Conservation (phyloP, 2,888 invertebrate genomes). For the Drosophila flavopinicola region DNA sequence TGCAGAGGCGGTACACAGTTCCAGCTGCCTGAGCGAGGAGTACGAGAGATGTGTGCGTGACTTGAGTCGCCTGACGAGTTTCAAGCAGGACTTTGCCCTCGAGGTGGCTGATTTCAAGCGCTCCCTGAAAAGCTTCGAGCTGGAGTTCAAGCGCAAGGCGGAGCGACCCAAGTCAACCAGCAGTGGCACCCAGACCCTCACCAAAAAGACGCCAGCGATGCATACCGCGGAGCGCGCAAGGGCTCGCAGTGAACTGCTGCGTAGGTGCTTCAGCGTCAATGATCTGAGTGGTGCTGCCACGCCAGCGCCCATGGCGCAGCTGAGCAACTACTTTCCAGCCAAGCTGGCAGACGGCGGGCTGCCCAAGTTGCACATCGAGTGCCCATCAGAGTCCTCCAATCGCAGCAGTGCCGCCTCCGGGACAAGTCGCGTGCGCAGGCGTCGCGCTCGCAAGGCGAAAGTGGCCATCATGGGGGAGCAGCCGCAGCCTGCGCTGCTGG, state of each 20-base stretch:
- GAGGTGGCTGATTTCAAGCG: constrained; percentile 74
- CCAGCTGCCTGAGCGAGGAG: constrained; percentile 61
- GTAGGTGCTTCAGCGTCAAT: constrained; percentile 77
- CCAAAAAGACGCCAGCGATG: constrained; percentile 24
- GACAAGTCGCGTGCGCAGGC: constrained; percentile 40
- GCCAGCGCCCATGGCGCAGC: constrained; percentile 1
- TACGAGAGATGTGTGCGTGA: constrained; percentile 67
- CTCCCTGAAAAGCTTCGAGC: constrained; percentile 68
- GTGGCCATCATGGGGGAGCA: constrained; percentile 9
- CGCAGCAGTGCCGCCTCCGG: constrained; percentile 56
- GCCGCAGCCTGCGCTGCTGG: constrained; percentile 45
- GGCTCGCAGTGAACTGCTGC: constrained; percentile 63
- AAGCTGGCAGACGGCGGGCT: constrained; percentile 32
- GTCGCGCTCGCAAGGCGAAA: constrained; percentile 48
- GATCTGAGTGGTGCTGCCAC: constrained; percentile 57
- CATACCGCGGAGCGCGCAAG: constrained; percentile 59
- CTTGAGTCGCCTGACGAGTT: constrained; percentile 61
- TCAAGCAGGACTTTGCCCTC: constrained; percentile 66
- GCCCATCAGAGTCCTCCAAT: constrained; percentile 59
- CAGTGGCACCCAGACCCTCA: constrained; percentile 44
- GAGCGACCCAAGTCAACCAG: constrained; percentile 54
- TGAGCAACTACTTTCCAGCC: constrained; percentile 65
- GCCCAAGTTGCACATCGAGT: constrained; percentile 75
- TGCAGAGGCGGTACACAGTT: constrained; percentile 18
- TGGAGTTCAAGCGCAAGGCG: constrained; percentile 57